These are phyloP conservation scores for Hesperia comma DNA, from an alignment of 2,888 invertebrate genomes.

Conservation along the genomic window DNA sequence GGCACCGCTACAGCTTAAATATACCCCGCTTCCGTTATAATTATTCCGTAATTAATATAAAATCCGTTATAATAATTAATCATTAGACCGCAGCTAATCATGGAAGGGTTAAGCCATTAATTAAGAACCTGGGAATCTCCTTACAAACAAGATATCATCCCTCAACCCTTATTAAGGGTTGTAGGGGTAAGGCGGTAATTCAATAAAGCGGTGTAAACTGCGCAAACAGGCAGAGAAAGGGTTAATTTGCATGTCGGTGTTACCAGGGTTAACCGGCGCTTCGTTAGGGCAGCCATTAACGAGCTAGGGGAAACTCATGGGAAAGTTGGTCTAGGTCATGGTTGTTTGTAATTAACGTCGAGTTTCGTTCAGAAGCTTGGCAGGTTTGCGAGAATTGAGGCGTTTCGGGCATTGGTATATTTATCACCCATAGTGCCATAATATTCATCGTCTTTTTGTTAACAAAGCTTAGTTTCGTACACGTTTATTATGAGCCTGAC, in stretches of 20 bases:
- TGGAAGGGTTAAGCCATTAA: slow-evolving; percentile 73
- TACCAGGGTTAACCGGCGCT: slow-evolving; percentile 79
- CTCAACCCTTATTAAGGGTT: slow-evolving; percentile 67
- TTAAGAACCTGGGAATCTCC: slow-evolving; percentile 72
- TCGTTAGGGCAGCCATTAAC: slow-evolving; percentile 82
- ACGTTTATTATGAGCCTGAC: not conserved
- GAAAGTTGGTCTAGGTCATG: slow-evolving; percentile 79
- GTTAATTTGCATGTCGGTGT: slow-evolving; percentile 82
- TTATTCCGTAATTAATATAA: too few relatives aligned
- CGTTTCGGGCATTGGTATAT: not conserved
- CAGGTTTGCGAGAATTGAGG: not conserved
- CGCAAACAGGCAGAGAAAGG: slow-evolving; percentile 78
- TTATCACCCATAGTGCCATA: too few relatives aligned
- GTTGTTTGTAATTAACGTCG: slow-evolving; percentile 49
- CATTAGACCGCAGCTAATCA: slow-evolving; percentile 68
- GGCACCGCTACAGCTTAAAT: slow-evolving; percentile 41
- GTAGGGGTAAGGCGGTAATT: slow-evolving; percentile 65
- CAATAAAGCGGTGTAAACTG: slow-evolving; percentile 80
- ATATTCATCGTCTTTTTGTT: too few relatives aligned
- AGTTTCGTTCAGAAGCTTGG: not conserved
- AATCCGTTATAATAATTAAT: slow-evolving; percentile 63
- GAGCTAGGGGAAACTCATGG: slow-evolving; percentile 66
- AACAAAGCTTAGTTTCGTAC: too few relatives aligned
- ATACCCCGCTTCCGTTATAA: too few relatives aligned
- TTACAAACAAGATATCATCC: slow-evolving; percentile 78